Evolutionary conservation across 1,140 invertebrate species (phyloP).

Genomic region (Theocolax elegans): DNA sequence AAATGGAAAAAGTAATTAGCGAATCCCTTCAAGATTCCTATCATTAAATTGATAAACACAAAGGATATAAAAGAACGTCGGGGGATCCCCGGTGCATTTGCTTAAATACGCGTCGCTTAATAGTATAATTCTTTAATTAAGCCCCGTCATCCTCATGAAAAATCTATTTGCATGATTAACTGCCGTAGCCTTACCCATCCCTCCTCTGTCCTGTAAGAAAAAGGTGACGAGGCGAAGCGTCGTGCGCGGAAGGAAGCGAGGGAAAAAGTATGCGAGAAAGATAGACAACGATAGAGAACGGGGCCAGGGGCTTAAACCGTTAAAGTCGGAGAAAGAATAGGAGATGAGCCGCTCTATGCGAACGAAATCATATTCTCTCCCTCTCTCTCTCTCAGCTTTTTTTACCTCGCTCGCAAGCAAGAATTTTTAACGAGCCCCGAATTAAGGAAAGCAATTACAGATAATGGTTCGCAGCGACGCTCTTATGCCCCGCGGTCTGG

Average conservation of each 20-base stretch:
- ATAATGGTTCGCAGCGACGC: slow-evolving; percentile 41
- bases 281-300: slow-evolving; percentile 10
- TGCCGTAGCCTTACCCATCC: not conserved
- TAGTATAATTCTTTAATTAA: slow-evolving; percentile 42
- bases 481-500: slow-evolving; percentile 13
- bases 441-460: slow-evolving; percentile 51
- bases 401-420: slow-evolving; percentile 3
- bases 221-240: slow-evolving; percentile 19
- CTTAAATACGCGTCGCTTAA: slow-evolving; percentile 22
- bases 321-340: slow-evolving; percentile 2
- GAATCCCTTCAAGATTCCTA: slow-evolving; percentile 24
- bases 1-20: slow-evolving; percentile 36
- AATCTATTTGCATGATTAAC: slow-evolving; percentile 42
- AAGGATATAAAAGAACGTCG: slow-evolving; percentile 17
- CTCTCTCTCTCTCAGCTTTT: slow-evolving; percentile 5
- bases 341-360: slow-evolving; percentile 6
- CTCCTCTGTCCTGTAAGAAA: not conserved
- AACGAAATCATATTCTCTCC: slow-evolving; percentile 13
- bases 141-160: slow-evolving; percentile 16
- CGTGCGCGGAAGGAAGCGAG: not conserved
- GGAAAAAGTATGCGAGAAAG: slow-evolving; percentile 14
- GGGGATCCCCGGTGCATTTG: slow-evolving; percentile 2
- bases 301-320: not conserved
- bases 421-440: slow-evolving; percentile 42
- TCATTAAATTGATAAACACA: slow-evolving; percentile 38